Conservation (phyloP, 2,888 invertebrate genomes). For the Chydorus sphaericus region DNA sequence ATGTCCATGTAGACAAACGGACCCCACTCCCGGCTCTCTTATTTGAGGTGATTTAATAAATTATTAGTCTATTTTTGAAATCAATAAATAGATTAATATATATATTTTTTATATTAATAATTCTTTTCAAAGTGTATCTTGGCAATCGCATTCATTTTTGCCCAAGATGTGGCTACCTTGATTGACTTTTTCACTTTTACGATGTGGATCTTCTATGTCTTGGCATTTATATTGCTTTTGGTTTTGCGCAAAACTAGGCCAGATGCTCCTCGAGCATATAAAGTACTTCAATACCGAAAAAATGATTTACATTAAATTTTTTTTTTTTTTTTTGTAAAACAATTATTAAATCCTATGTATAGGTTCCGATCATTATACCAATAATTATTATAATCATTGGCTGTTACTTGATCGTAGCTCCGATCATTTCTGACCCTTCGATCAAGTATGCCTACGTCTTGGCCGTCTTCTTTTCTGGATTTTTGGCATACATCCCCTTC, state of each 20-base stretch:
- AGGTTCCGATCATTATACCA: constrained; percentile 85
- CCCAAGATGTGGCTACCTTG: constrained; percentile 80
- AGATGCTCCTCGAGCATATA: constrained; percentile 81
- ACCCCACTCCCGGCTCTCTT: constrained; percentile 94
- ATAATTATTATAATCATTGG: constrained; percentile 77
- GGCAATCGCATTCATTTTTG: constrained; percentile 77
- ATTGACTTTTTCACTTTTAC: constrained; percentile 98
- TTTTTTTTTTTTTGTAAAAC: no score
- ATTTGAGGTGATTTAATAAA: constrained; percentile 40
- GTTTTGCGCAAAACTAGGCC: constrained; percentile 83
- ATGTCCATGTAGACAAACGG: constrained; percentile 74
- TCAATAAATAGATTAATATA: background rate
- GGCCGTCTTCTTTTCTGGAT: constrained; percentile 71
- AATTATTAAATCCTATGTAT: constrained; percentile 17
- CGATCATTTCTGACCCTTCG: constrained; percentile 81
- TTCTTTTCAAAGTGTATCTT: no score
- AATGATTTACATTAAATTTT: no score
- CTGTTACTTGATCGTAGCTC: constrained; percentile 79
- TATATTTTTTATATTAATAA: background rate
- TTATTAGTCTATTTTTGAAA: background rate
- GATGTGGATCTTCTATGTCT: constrained; percentile 95
- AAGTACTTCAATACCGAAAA: no score
- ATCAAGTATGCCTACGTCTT: constrained; percentile 90
- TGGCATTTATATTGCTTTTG: constrained; percentile 80
- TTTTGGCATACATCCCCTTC: constrained; percentile 85